These are phyloP conservation scores for Theonella swinhoei DNA, from an alignment of 37 sponge, comb jelly and placozoan species.

Conservation along the genomic window DNA sequence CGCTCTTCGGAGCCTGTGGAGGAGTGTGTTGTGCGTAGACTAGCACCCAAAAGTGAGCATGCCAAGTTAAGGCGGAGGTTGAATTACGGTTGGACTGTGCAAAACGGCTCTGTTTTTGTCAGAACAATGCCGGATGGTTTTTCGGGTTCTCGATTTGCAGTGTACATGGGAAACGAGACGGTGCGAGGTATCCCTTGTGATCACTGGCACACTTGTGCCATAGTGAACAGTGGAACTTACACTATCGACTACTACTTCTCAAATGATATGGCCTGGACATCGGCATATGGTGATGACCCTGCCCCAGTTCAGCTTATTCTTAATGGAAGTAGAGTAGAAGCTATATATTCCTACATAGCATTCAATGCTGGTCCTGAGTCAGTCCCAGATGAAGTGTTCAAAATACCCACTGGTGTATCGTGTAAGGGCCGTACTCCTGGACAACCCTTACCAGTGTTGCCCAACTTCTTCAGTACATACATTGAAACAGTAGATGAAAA, in stretches of 20 bases:
- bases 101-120: conserved; percentile 40
- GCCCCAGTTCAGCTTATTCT: conserved; percentile 15
- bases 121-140: conserved; percentile 8
- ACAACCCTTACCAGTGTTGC: conserved; percentile 33
- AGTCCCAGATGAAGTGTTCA: conserved; percentile 42
- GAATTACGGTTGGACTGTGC: conserved; percentile 1
- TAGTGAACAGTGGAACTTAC: conserved; percentile 11
- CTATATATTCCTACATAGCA: conserved; percentile 32
- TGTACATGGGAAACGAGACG: conserved; percentile 30
- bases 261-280: not conserved
- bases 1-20: not conserved
- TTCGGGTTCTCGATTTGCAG: not conserved
- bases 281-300: not conserved
- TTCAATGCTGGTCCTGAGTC: conserved; percentile 40
- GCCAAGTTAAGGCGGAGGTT: not conserved
- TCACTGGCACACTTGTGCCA: conserved; percentile 52
- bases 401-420: conserved; percentile 49
- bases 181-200: conserved; percentile 44
- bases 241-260: conserved; percentile 58
- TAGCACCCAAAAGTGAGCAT: too few relatives aligned
- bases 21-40: conserved; percentile 23
- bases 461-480: conserved; percentile 21
- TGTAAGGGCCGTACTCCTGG: conserved; percentile 49
- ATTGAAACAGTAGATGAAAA: conserved; percentile 10
- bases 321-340: not conserved